These are phyloP conservation scores for Psilopogon haemacephalus DNA, from an alignment of 2,113 vertebrate genomes.

Conservation along the genomic window DNA sequence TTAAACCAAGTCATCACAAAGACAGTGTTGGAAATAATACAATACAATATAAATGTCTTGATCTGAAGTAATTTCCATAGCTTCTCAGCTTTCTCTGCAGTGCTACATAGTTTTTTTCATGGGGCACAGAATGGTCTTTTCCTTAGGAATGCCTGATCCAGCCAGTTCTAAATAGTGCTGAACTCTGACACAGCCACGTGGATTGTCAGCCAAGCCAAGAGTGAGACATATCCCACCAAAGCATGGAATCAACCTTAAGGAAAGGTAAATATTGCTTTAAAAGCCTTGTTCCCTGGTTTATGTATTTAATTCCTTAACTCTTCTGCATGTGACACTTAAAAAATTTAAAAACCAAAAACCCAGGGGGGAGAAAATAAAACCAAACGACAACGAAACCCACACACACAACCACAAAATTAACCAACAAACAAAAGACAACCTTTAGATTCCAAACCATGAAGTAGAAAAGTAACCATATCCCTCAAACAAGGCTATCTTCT, in stretches of 20 bases:
- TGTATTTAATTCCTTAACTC: neutral
- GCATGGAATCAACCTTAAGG: neutral
- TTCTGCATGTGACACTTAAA: neutral
- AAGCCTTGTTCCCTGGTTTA: neutral
- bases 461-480: neutral
- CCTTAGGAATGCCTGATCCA: neutral
- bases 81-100: neutral
- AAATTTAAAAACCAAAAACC: neutral
- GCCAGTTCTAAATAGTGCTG: neutral
- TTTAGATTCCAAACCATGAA: neutral
- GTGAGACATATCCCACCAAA: fast-evolving
- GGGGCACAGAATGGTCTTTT: neutral
- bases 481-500: neutral
- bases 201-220: neutral
- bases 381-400: neutral
- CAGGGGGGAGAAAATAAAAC: neutral
- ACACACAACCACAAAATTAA: neutral
- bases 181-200: neutral
- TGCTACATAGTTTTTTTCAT: neutral
- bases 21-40: neutral
- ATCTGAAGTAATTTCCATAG: neutral
- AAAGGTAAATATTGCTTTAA: neutral
- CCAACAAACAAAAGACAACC: neutral
- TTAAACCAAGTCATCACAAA: neutral
- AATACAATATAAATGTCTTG: neutral